phyloP scores from a whole-genome alignment of 2,888 invertebrate species.

The Chaetoderma sp. region DNA sequence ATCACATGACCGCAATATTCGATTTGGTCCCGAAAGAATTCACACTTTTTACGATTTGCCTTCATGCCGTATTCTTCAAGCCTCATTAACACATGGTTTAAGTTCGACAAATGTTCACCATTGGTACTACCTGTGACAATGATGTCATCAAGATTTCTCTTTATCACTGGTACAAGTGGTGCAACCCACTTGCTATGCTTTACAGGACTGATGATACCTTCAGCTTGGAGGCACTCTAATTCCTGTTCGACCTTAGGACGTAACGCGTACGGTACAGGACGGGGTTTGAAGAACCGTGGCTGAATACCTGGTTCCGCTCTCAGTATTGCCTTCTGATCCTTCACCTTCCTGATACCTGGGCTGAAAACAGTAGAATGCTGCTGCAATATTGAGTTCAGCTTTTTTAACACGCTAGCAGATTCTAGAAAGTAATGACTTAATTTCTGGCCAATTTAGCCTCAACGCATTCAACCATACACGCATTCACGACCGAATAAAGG shows the following conservation, averaged over 20 bases:
- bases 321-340: conserved; percentile 16
- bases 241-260: conserved; percentile 28
- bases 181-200: conserved; percentile 41
- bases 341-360: neutral
- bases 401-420: too few species aligned
- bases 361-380: conserved; percentile 10
- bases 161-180: conserved; percentile 43
- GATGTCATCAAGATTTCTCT: conserved; percentile 21
- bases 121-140: neutral
- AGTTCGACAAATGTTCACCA: neutral
- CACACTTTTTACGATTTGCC: conserved; percentile 16
- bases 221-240: conserved; percentile 15
- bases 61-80: conserved; percentile 1
- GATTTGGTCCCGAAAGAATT: conserved; percentile 11
- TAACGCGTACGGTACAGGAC: conserved; percentile 35
- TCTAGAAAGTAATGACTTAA: too few species aligned
- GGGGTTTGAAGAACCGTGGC: conserved; percentile 32
- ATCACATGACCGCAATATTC: conserved; percentile 33
- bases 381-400: neutral
- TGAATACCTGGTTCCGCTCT: conserved; percentile 13
- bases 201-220: conserved; percentile 29
- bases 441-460: too few species aligned
- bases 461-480: too few species aligned
- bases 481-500: conserved; percentile 34
- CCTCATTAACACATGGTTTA: neutral